phyloP scores from a whole-genome alignment of 2,888 invertebrate genomes.

The Lepidocyrtinus sp. region DNA sequence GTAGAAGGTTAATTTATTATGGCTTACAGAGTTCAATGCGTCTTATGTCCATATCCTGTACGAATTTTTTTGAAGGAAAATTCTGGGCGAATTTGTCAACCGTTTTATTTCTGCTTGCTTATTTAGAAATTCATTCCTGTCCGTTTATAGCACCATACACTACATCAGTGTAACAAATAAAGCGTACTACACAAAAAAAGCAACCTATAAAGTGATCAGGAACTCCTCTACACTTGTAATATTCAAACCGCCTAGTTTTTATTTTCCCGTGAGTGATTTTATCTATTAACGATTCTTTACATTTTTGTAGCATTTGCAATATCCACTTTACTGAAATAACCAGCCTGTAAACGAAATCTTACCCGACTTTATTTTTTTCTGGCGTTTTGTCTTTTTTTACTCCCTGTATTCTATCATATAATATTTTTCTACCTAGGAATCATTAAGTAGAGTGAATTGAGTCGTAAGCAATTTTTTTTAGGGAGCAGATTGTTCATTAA shows the following conservation, averaged over 20 bases:
- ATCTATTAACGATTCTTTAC: background rate
- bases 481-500: constrained; percentile 10
- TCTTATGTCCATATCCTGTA: background rate
- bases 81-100: too few species aligned
- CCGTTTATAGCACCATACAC: background rate
- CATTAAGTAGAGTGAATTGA: background rate
- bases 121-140: background rate
- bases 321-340: background rate
- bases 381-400: background rate
- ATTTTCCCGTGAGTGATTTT: background rate
- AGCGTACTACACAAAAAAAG: too few species aligned
- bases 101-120: background rate
- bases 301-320: background rate
- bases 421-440: background rate
- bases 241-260: constrained; percentile 3
- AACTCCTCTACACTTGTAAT: background rate
- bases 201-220: too few species aligned
- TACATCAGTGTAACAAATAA: too few species aligned
- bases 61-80: too few species aligned
- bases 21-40: too few species aligned
- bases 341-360: background rate
- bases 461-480: background rate
- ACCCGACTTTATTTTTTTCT: background rate
- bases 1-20: too few species aligned
- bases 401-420: background rate